phyloP scores from a whole-genome alignment of 1,140 invertebrate species.

The Leucophenga varia region DNA sequence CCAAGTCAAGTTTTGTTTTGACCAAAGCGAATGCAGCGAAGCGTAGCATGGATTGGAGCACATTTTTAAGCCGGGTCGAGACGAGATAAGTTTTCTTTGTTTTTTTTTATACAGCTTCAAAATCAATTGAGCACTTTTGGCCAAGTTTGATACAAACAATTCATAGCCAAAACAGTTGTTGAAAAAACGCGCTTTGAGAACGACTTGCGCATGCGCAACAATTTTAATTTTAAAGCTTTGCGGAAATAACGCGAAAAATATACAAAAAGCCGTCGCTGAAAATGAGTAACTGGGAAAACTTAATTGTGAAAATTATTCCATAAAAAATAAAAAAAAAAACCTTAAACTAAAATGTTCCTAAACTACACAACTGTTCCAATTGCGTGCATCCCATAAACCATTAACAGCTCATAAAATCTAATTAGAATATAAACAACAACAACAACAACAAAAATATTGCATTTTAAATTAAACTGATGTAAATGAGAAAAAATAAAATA shows the following conservation, averaged over 20 bases:
- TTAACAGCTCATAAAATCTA: conserved; percentile 26
- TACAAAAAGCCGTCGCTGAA: not conserved
- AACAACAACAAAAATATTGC: too few relatives aligned
- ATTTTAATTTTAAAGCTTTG: too few relatives aligned
- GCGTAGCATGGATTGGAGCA: too few relatives aligned
- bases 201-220: conserved; percentile 43
- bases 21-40: too few relatives aligned
- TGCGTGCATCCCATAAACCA: conserved; percentile 14
- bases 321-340: not conserved
- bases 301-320: conserved; percentile 7
- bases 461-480: conserved; percentile 27
- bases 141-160: too few relatives aligned
- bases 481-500: conserved; percentile 14
- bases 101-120: too few relatives aligned
- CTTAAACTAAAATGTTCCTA: too few relatives aligned
- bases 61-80: too few relatives aligned
- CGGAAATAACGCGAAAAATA: too few relatives aligned
- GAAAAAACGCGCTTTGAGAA: conserved; percentile 31
- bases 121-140: conserved; percentile 9
- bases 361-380: too few relatives aligned
- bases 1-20: conserved; percentile 28
- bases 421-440: conserved; percentile 13
- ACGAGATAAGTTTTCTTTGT: too few relatives aligned
- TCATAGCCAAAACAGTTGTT: conserved; percentile 37
- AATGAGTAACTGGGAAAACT: not conserved